Conservation (phyloP, 1,140 invertebrate genomes). For the Ceratina calcarata region DNA sequence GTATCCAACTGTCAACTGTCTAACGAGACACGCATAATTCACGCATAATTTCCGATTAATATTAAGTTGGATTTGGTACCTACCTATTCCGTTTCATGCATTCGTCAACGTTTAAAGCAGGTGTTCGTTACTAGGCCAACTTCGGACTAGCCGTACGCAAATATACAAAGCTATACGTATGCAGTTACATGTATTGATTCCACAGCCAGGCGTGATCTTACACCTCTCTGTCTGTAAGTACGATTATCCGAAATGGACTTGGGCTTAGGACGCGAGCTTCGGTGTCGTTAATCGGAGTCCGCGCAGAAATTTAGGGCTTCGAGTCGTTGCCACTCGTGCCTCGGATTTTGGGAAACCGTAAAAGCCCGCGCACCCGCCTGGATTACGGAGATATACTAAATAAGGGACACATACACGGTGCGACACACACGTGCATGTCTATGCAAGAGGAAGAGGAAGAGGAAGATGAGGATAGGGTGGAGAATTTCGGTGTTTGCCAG, state of each 20-base stretch:
- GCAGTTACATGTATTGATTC: conserved; percentile 20
- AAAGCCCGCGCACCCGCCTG: conserved; percentile 17
- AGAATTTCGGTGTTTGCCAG: conserved; percentile 53
- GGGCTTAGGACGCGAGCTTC: conserved; percentile 1
- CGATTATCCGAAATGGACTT: conserved; percentile 13
- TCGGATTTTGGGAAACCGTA: conserved; percentile 40
- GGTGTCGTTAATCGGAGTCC: conserved; percentile 38
- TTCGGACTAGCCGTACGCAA: neutral
- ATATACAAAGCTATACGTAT: neutral
- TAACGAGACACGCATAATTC: neutral
- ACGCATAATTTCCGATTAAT: neutral
- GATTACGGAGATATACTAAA: conserved; percentile 10
- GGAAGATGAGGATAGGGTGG: neutral
- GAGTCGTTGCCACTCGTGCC: conserved; percentile 11
- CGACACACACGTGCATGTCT: too few relatives aligned
- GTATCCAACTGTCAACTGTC: too few relatives aligned
- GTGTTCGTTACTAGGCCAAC: neutral
- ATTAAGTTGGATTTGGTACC: neutral
- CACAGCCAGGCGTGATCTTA: neutral
- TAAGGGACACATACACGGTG: neutral
- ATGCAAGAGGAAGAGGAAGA: neutral
- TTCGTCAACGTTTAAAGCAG: neutral
- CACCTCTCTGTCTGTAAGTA: neutral
- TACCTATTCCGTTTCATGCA: neutral
- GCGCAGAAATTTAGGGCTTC: conserved; percentile 43